phyloP scores from a whole-genome alignment of 53 echinoderm and acorn worm species.

The Temnopleurus reevesii region DNA sequence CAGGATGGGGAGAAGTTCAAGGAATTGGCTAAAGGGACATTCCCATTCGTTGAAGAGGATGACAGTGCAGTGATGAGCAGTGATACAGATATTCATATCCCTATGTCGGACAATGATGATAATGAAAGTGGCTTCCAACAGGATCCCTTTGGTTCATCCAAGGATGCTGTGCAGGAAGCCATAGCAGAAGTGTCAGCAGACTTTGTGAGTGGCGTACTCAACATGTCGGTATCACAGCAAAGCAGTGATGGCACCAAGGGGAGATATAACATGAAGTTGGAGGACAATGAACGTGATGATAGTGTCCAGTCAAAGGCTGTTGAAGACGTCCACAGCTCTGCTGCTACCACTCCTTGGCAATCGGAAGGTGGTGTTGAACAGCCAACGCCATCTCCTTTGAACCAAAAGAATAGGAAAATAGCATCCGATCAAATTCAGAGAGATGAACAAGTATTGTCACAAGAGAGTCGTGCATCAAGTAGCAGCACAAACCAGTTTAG shows the following conservation, averaged over 20 bases:
- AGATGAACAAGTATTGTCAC: slow-evolving; percentile 5
- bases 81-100: slow-evolving; percentile 70
- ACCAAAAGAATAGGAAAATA: neutral
- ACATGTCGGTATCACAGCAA: slow-evolving; percentile 77
- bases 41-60: slow-evolving; percentile 77
- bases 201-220: slow-evolving; percentile 77
- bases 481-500: neutral
- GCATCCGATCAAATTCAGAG: neutral
- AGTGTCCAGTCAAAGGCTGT: neutral
- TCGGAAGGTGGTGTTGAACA: slow-evolving; percentile 37
- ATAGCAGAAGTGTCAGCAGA: slow-evolving; percentile 81
- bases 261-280: neutral
- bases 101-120: slow-evolving; percentile 69
- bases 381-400: slow-evolving; percentile 28
- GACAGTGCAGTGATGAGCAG: slow-evolving; percentile 73
- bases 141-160: neutral
- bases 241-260: slow-evolving; percentile 51
- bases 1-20: slow-evolving; percentile 32
- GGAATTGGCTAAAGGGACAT: slow-evolving; percentile 52
- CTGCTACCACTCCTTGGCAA: slow-evolving; percentile 57
- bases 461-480: neutral
- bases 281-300: neutral
- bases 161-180: slow-evolving; percentile 72
- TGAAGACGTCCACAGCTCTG: slow-evolving; percentile 28
- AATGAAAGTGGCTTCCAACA: neutral